phyloP scores from a whole-genome alignment of 1,140 invertebrate genomes.

The Ctenoplectra terminalis region DNA sequence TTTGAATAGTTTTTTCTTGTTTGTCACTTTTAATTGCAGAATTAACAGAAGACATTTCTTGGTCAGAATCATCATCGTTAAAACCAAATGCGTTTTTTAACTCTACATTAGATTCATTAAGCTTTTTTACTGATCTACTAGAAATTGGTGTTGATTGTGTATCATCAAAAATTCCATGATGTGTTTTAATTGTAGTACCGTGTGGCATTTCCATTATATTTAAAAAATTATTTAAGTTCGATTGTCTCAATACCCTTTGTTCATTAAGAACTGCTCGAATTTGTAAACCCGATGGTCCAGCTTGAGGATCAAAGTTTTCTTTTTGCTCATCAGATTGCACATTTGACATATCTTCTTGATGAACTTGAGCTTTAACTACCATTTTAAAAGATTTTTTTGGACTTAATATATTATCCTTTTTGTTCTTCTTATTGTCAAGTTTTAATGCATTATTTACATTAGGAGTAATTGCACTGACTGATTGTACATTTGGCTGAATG shows the following conservation, averaged over 20 bases:
- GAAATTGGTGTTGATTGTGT: conserved; percentile 61
- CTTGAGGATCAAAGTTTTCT: conserved; percentile 53
- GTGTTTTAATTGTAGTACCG: conserved; percentile 62
- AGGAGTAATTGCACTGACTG: neutral
- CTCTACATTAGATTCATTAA: conserved; percentile 10
- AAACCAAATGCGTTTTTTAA: conserved; percentile 73
- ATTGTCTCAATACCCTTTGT: conserved; percentile 61
- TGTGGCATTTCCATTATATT: conserved; percentile 71
- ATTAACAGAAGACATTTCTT: conserved; percentile 36
- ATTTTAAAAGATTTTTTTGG: conserved; percentile 47
- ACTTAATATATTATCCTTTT: conserved; percentile 51
- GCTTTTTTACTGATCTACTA: conserved; percentile 43
- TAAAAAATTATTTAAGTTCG: conserved; percentile 73
- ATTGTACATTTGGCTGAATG: neutral
- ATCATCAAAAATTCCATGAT: conserved; percentile 74
- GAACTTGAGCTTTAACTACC: neutral
- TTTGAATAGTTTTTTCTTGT: conserved; percentile 17
- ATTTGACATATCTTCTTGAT: neutral
- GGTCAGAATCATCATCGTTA: conserved; percentile 56
- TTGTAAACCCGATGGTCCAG: conserved; percentile 59
- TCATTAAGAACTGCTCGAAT: conserved; percentile 16
- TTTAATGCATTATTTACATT: neutral
- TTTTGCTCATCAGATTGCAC: neutral
- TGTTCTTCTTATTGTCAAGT: conserved; percentile 40
- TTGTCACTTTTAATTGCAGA: conserved; percentile 10